Base-by-base conservation (phyloP, 37 sponge, comb jelly and placozoan species). In the Lycopodina hypogea region DNA sequence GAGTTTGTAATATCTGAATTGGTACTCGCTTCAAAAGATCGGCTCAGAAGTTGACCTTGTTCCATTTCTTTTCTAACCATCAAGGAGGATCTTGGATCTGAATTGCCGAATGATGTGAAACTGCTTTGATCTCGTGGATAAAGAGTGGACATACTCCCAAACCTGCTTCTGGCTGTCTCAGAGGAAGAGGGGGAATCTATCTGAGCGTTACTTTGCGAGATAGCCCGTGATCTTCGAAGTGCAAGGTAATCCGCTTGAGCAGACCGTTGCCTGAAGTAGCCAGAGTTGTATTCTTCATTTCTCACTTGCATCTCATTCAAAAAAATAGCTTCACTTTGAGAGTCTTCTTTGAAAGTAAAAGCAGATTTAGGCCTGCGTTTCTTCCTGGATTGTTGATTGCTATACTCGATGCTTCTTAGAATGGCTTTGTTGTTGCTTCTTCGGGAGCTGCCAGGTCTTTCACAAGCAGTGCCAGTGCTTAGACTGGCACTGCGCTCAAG, bases 341-440 rank as follows among this genome's bases (percentile, higher is more conserved):
- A 28, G 24, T 60, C 24, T 23, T 23, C 21, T 28, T 60, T 23
- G 23, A 60, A 26, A 60, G 24, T 65, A 4, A 65, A 32, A 65
- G 66, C 66, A 14, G 66, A 65, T 65, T 4, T 65, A 9, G 66
- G 34, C 66, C 66, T 65, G 9, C 66, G 26, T 12, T 32, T 65
- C 30, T 14, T 17, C 17, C 11, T 24, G 18, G 66, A 32, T 12
- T 65, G 33, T 34, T 32, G 9, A 34, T 65, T 34, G 30, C 66
- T 65, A 32, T 65, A 32, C 7, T 19, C 66, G 18, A n/a, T n/a
- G n/a, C n/a, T n/a, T n/a, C n/a, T n/a, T n/a, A n/a, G n/a, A n/a
- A n/a, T n/a, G n/a, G n/a, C n/a, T n/a, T n/a, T n/a, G n/a, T n/a
- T n/a, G n/a, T n/a, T n/a, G n/a, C n/a, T n/a, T n/a, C n/a, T n/a